These are phyloP conservation scores for Trissolcus brochymenae DNA, from an alignment of 2,888 invertebrate species.

Conservation along the genomic window DNA sequence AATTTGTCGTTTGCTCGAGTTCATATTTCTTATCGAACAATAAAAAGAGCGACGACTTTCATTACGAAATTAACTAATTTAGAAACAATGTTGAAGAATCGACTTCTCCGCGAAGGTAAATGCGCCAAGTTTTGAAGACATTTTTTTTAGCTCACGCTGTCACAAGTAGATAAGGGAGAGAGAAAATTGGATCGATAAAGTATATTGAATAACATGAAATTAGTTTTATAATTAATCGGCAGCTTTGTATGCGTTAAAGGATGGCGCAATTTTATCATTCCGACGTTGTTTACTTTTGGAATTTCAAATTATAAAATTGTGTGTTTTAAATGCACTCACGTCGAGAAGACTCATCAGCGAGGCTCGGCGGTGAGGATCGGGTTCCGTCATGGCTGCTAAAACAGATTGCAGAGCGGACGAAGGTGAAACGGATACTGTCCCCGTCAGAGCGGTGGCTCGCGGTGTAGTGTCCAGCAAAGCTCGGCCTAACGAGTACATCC, in stretches of 20 bases:
- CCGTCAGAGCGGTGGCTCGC: conserved; percentile 74
- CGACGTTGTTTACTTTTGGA: background rate
- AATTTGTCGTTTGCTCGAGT: no score
- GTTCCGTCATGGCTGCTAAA: conserved; percentile 79
- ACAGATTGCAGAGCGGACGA: conserved; percentile 78
- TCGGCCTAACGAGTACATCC: conserved; percentile 80
- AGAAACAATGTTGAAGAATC: no score
- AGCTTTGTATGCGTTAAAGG: conserved; percentile 9
- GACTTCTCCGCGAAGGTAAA: no score
- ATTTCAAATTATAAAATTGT: background rate
- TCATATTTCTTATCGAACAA: no score
- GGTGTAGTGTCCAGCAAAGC: conserved; percentile 78
- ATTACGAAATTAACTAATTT: background rate
- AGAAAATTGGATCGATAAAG: no score
- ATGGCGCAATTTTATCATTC: conserved; percentile 1
- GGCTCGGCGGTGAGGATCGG: conserved; percentile 78
- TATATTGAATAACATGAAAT: background rate
- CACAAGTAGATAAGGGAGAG: no score
- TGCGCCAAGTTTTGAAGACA: no score
- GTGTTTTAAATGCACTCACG: conserved; percentile 75
- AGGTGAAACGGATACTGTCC: conserved; percentile 76
- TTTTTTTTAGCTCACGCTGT: no score
- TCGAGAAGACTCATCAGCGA: conserved; percentile 81
- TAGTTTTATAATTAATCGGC: conserved; percentile 22
- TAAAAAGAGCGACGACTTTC: background rate